A percentile compares a stretch with the other conserved stretches of the same genome.
Conservation (phyloP, 1,140 invertebrate genomes). For the Dendroctonus valens region DNA sequence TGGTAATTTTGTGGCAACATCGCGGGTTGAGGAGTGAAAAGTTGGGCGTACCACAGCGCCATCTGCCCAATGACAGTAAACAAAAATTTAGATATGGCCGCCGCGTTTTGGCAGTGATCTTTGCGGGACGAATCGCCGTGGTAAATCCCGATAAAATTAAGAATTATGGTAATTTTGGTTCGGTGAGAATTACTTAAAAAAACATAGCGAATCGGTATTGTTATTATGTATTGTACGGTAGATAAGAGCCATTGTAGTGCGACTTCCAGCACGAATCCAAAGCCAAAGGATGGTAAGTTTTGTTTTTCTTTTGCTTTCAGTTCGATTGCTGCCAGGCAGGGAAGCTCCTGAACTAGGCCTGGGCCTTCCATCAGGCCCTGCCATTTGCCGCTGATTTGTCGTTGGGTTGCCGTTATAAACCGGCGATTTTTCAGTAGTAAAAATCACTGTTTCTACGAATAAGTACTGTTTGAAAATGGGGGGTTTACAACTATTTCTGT, state of each 20-base stretch:
- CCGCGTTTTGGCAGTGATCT: slow-evolving; percentile 46
- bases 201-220: slow-evolving; percentile 47
- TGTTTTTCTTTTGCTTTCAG: not conserved
- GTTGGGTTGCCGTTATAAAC: too few species aligned
- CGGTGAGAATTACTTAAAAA: slow-evolving; percentile 51
- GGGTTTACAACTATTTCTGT: too few species aligned
- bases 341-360: too few species aligned
- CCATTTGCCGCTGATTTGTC: too few species aligned
- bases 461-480: too few species aligned
- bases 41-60: slow-evolving; percentile 32
- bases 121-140: slow-evolving; percentile 34
- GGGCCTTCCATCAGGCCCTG: too few species aligned
- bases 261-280: slow-evolving; percentile 46
- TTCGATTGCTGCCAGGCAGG: not conserved
- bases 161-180: slow-evolving; percentile 50
- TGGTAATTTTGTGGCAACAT: too few species aligned
- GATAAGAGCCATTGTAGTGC: slow-evolving; percentile 49
- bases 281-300: slow-evolving; percentile 50
- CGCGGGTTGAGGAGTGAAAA: slow-evolving; percentile 6
- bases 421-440: too few species aligned
- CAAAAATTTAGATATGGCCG: slow-evolving; percentile 49
- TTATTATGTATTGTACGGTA: slow-evolving; percentile 52
- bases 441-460: too few species aligned
- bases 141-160: slow-evolving; percentile 37
- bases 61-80: slow-evolving; percentile 30